Base-by-base conservation (phyloP, 1,140 invertebrate species). In the Eufriesea mexicana region DNA sequence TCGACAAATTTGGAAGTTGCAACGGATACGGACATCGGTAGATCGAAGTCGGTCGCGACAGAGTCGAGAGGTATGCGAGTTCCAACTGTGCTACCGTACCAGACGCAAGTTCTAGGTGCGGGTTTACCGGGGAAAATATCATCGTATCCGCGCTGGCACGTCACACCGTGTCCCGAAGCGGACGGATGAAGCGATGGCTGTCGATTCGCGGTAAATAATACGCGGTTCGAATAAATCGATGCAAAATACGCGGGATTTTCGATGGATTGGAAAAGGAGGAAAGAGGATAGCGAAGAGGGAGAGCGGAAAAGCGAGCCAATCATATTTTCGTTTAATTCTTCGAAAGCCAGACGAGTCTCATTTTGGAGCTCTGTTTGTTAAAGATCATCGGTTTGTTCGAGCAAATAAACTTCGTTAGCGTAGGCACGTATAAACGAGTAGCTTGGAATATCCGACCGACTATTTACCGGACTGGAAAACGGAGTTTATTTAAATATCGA, bases 401-500 rank as follows among this genome's bases (percentile, higher is more conserved):
- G 57, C 28, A 61, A 67, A 70, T 67, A 78, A 82, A 83, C 28
- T 49, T 74, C 54, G 71, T 67, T 71, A 59, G 55, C 47, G 8
- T 47, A 12, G 42, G 23, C 61, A 28, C 0, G 49, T n/a, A 64
- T 62, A 70, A 67, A 35, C n/a, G 72, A 9, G 67, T 45, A 16
- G 54, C 28, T 9, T n/a, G 64, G 55, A 23, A 28, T 59, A 54
- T 61, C 51, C 28, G 12, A 20, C 57, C 47, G 79, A 57, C 66
- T 74, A 76, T 83, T 86, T 77, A 61, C 73, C 61, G 45, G 18
- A 25, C 64, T 28, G 84, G 86, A 76, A 79, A 78, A 81, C 66
- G 64, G 62, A 88, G 83, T 81, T 88, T 88, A 88, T 88, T 88
- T 85, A 88, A 88, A 88, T 87, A 88, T 88, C 73, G 54, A n/a